Evolutionary conservation across 2,888 invertebrate genomes (phyloP).

Genomic region (Lasioglossum lativentre): DNA sequence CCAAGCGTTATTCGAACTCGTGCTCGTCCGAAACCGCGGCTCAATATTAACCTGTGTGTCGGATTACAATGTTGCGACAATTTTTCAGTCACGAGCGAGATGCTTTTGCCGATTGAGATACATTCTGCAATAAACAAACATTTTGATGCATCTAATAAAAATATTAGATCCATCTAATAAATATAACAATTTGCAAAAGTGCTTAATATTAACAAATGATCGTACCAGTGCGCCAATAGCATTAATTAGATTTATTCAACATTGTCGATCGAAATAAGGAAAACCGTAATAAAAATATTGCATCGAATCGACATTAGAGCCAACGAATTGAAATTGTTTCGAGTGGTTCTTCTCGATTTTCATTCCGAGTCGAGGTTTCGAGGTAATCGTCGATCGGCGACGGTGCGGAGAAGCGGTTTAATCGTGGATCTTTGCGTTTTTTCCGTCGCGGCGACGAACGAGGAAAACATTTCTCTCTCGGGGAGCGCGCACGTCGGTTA

Average conservation of each 20-base stretch:
- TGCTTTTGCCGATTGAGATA: neutral
- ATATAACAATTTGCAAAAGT: no score
- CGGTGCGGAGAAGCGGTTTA: neutral
- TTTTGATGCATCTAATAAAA: no score
- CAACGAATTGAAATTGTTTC: no score
- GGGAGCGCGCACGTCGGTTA: conserved; percentile 17
- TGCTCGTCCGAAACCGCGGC: neutral
- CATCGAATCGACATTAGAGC: no score
- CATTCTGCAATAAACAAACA: neutral
- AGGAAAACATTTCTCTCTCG: conserved; percentile 57
- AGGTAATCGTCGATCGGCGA: neutral
- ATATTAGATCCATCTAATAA: no score
- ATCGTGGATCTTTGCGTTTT: conserved; percentile 24
- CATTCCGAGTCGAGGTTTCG: neutral
- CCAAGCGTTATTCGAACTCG: conserved; percentile 31
- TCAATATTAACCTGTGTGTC: neutral
- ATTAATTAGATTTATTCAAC: no score
- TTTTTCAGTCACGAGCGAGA: neutral
- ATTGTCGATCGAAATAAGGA: no score
- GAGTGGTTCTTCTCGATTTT: neutral
- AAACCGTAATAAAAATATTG: no score
- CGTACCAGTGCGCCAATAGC: no score
- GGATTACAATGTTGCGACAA: neutral
- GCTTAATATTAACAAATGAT: no score
- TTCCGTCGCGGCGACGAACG: conserved; percentile 5